Base-by-base conservation (phyloP, 2,797 vertebrate species). In the Myotis vivesi region DNA sequence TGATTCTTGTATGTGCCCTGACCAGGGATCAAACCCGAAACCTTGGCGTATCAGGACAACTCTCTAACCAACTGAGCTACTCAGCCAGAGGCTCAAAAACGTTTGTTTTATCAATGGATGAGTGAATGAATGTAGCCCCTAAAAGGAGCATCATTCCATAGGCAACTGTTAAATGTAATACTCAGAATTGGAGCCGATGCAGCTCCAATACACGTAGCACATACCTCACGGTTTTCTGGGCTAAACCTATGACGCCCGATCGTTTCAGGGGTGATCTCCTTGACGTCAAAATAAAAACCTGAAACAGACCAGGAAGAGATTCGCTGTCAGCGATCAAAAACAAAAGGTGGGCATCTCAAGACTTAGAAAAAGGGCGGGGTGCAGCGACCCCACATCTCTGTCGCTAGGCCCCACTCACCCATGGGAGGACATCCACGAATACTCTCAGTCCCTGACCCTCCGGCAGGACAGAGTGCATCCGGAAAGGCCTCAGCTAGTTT, bases 261-360 rank as follows among this genome's bases (percentile, higher is more conserved):
- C 1, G 98, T 98, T 51, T 98, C 98, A 72, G 99, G 99, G 13
- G 99, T 99, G 97, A 99, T 99, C 98, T 99, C 99, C 99, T 99
- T 98, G 28, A 98, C 98, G 92, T 99, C 99, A 96, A 99, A 99
- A 98, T 99, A 99, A 98, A 99, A 99, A 55, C 99, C 99, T 99
- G 97, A 95, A 97, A 62, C 8, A 95, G 93, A 84, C 92, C 95
- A 94, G 94, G 79, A 93, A 92, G 94, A 93, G 41, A 66, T 10
- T 4, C 16, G 44, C 49, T 44, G 17, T 83, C 4, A 1, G 22
- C 2, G 38, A 6, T 33, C 73, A 59, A 57, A 66, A 23, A 15
- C 5, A 59, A 73, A 49, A 95, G 25, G 55, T 20, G 3, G 22
- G 36, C 25, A 55, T 77, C 79, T 86, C 41, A 23, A 68, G 79